Evolutionary conservation across 2,113 vertebrate genomes (phyloP).

Genomic region (Harpagus bidentatus): DNA sequence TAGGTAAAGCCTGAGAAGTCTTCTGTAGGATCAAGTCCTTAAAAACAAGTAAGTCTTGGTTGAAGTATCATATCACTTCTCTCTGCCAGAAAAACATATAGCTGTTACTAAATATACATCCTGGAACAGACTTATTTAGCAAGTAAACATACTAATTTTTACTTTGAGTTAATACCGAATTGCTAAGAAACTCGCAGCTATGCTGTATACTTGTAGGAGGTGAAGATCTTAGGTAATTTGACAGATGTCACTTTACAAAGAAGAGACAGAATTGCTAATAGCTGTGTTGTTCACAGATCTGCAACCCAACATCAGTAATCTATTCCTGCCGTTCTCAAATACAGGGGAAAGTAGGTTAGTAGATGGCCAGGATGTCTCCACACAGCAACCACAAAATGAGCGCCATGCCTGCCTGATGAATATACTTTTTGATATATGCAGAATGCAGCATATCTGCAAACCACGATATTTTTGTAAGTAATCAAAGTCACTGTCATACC

Average conservation of each 20-base stretch:
- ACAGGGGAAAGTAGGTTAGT: not conserved
- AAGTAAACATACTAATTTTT: constrained; percentile 10
- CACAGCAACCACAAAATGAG: not conserved
- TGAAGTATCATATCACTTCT: not conserved
- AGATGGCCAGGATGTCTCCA: not conserved
- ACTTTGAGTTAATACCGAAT: not conserved
- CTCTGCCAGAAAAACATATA: not conserved
- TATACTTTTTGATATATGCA: not conserved
- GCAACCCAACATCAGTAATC: not conserved
- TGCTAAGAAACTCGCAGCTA: constrained; percentile 8
- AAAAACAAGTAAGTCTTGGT: not conserved
- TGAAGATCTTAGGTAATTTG: constrained; percentile 29
- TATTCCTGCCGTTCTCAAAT: not conserved
- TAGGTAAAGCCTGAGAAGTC: not conserved
- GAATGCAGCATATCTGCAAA: not conserved
- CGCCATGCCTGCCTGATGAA: not conserved
- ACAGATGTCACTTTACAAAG: constrained; percentile 31
- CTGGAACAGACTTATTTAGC: not conserved
- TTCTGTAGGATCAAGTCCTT: not conserved
- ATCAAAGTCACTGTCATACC: not conserved
- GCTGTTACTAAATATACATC: not conserved
- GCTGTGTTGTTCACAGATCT: not conserved
- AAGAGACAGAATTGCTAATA: not conserved
- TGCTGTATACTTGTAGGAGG: constrained; percentile 24
- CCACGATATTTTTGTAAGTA: not conserved